Conservation (phyloP, 1,140 invertebrate species). For the Bombus impatiens region DNA sequence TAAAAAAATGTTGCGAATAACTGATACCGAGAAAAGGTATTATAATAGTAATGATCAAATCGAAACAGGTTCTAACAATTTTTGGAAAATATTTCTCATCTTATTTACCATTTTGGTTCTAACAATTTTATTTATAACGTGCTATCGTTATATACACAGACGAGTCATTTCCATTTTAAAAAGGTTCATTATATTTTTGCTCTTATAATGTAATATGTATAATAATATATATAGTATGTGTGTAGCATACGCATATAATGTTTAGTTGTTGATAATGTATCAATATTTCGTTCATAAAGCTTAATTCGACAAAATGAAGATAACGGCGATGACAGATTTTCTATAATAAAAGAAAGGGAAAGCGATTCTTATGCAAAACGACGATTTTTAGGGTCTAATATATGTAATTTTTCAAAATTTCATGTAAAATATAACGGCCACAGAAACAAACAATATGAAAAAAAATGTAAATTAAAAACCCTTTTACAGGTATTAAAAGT, state of each 20-base stretch:
- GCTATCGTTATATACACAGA: slow-evolving; percentile 4
- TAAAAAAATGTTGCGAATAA: slow-evolving; percentile 5
- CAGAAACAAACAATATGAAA: neutral
- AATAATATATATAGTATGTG: neutral
- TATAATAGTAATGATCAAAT: slow-evolving; percentile 14
- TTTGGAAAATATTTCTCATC: slow-evolving; percentile 29
- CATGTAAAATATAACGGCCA: neutral
- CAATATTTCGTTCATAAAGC: slow-evolving; percentile 40
- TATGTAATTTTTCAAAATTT: slow-evolving; percentile 9
- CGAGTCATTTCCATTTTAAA: slow-evolving; percentile 20
- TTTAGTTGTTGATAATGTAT: slow-evolving; percentile 21
- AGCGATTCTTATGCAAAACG: neutral
- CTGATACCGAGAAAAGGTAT: slow-evolving; percentile 13
- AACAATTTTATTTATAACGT: slow-evolving; percentile 22
- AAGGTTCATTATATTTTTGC: slow-evolving; percentile 36
- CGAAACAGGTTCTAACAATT: neutral
- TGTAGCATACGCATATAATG: neutral
- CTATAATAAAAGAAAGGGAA: neutral
- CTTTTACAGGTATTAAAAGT: slow-evolving; percentile 18
- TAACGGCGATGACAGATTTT: neutral
- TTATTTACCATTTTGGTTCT: neutral
- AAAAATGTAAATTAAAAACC: slow-evolving; percentile 7
- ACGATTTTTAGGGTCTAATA: neutral
- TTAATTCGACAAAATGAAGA: slow-evolving; percentile 6
- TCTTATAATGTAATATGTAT: neutral